These are phyloP conservation scores for Nebria ingens DNA, from an alignment of 1,140 invertebrate species.

Conservation along the genomic window DNA sequence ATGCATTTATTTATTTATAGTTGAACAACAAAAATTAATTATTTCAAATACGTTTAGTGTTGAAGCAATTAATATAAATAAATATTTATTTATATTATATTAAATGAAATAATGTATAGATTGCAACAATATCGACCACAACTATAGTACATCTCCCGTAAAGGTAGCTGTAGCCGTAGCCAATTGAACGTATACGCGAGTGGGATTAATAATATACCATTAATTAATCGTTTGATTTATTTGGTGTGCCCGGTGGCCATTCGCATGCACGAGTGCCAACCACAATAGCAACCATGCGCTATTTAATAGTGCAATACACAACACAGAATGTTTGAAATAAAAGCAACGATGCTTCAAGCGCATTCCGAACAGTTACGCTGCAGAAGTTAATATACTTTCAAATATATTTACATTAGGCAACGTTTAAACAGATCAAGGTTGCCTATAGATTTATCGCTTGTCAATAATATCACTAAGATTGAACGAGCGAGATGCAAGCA, in stretches of 20 bases:
- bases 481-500: too few species aligned
- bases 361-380: background rate
- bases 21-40: too few species aligned
- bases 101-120: too few species aligned
- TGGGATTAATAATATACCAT: slow-evolving; percentile 7
- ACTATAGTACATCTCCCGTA: too few species aligned
- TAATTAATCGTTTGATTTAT: slow-evolving; percentile 6
- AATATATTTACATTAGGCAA: slow-evolving; percentile 9
- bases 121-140: too few species aligned
- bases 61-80: too few species aligned
- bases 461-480: background rate
- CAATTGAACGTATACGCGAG: slow-evolving; percentile 1
- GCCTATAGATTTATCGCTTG: slow-evolving; percentile 1
- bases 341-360: background rate
- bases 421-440: slow-evolving; percentile 8
- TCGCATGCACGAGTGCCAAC: background rate
- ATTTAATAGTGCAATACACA: too few species aligned
- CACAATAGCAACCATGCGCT: background rate
- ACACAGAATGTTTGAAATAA: too few species aligned
- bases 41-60: too few species aligned
- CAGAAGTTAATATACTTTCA: slow-evolving; percentile 7
- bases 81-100: too few species aligned
- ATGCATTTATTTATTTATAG: too few species aligned
- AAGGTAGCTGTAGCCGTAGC: too few species aligned
- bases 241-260: background rate